phyloP scores from a whole-genome alignment of 2,888 invertebrate species.

The Drosophila mayaguana region DNA sequence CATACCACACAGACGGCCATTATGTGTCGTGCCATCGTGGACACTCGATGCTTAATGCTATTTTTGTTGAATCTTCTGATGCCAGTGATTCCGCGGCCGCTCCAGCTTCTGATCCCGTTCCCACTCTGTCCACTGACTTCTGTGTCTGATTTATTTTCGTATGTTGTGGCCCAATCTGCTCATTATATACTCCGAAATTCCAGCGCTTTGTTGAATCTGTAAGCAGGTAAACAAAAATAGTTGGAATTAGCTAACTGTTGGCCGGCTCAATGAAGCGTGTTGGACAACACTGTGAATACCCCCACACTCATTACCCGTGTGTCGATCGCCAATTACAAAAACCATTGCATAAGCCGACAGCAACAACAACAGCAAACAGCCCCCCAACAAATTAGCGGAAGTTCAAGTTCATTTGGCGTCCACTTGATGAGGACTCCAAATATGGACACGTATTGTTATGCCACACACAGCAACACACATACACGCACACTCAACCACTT shows the following conservation, averaged over 20 bases:
- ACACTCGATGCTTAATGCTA: slow-evolving; percentile 4
- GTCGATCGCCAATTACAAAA: slow-evolving; percentile 43
- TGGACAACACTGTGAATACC: slow-evolving; percentile 7
- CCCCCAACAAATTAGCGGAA: slow-evolving; percentile 52
- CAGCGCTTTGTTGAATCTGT: slow-evolving; percentile 51
- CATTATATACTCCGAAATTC: slow-evolving; percentile 63
- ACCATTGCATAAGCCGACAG: slow-evolving; percentile 58
- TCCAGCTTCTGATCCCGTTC: background rate
- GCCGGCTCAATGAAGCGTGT: slow-evolving; percentile 9
- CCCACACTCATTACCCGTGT: slow-evolving; percentile 50
- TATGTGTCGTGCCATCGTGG: slow-evolving; percentile 87
- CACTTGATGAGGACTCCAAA: slow-evolving; percentile 47
- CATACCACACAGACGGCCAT: slow-evolving; percentile 94
- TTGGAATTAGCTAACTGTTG: slow-evolving; percentile 41
- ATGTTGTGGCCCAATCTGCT: slow-evolving; percentile 25
- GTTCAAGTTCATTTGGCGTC: slow-evolving; percentile 74
- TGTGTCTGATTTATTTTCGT: slow-evolving; percentile 17
- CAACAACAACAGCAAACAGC: slow-evolving; percentile 4
- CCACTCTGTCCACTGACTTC: background rate
- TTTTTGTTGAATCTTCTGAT: slow-evolving; percentile 10
- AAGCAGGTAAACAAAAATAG: slow-evolving; percentile 28
- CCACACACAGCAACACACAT: slow-evolving; percentile 15
- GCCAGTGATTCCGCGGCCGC: background rate
- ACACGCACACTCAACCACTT: slow-evolving; percentile 3
- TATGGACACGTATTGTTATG: slow-evolving; percentile 50